phyloP scores from a whole-genome alignment of 2,888 invertebrate genomes.

The Julus scandinavius region DNA sequence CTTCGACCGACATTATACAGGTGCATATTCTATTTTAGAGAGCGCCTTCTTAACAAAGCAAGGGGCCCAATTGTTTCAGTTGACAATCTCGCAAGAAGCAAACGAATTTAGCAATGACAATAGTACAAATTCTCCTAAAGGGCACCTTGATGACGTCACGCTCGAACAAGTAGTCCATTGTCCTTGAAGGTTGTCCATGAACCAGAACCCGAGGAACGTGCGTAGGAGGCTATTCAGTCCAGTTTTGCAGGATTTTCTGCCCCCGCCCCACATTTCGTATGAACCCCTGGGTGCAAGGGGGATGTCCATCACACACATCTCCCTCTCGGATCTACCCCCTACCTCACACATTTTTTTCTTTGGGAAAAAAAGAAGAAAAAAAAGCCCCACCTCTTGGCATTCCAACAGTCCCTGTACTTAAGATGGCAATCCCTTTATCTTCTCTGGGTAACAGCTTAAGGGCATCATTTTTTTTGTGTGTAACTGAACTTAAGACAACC shows the following conservation, averaged over 20 bases:
- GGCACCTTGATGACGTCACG: not conserved
- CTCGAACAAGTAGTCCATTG: not conserved
- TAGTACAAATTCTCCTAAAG: not conserved
- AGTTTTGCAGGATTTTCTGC: constrained; percentile 10
- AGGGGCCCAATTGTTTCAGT: not conserved
- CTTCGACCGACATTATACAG: not conserved
- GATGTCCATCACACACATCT: not conserved
- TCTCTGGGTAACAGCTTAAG: constrained; percentile 6
- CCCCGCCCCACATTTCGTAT: not conserved
- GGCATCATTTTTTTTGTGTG: not conserved
- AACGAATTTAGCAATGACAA: too few relatives aligned
- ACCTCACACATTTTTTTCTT: constrained; percentile 34
- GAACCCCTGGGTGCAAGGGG: constrained; percentile 1
- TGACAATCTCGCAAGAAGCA: not conserved
- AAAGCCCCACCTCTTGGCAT: not conserved
- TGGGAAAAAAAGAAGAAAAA: not conserved
- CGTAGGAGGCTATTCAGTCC: constrained; percentile 36
- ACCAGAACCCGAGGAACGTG: not conserved
- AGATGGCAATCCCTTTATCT: constrained; percentile 36
- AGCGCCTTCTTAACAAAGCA: not conserved
- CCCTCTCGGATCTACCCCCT: not conserved
- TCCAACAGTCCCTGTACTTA: not conserved
- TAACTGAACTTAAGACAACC: constrained; percentile 30
- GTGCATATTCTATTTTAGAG: not conserved
- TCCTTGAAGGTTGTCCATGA: not conserved